Base-by-base conservation (phyloP, 2,888 invertebrate species). In the Melinaea marsaeus region DNA sequence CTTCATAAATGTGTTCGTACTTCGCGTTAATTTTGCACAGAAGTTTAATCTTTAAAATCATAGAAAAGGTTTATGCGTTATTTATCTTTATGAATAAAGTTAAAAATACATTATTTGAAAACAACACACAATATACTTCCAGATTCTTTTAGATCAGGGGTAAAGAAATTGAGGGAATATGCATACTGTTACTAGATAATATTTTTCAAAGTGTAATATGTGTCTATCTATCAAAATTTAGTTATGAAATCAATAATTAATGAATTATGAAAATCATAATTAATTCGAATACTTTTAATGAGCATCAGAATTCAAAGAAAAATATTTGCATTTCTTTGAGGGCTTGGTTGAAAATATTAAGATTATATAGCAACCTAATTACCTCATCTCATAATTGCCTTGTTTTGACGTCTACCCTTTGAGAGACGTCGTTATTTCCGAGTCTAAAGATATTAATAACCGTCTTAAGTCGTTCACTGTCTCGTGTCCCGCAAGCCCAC, bases 351-450 rank as follows among this genome's bases (percentile, higher is more conserved):
- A 70, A 66, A 69, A 66, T 68, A 63, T 68, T 64, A 73, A 86
- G 82, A 84, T 85, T 83, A 86, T 79, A 80, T 82, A 78, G 79
- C 84, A 85, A 88, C 83, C 83, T 86, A 87, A 90, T 89, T 90
- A 89, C 84, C 83, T 81, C 82, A 83, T 86, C 83, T 83, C 80
- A 80, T 89, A 88, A 90, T 90, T 89, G 87, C 84, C 84, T 84
- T 89, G 88, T 90, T 90, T 88, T 89, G 88, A 87, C 84, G 87
- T 86, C 79, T 85, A 88, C 87, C 84, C 88, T 90, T 88, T 88
- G 88, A 88, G 81, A 74, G 81, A 78, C 78, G 80, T 81, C 84
- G 83, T 83, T 83, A 84, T 85, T 88, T 86, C 79, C 79, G 82
- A 85, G 78, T 84, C 82, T 83, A 83, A 85, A 83, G 87, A 87